Conservation (phyloP, 2,888 invertebrate species). For the Siphlonurus alternatus region DNA sequence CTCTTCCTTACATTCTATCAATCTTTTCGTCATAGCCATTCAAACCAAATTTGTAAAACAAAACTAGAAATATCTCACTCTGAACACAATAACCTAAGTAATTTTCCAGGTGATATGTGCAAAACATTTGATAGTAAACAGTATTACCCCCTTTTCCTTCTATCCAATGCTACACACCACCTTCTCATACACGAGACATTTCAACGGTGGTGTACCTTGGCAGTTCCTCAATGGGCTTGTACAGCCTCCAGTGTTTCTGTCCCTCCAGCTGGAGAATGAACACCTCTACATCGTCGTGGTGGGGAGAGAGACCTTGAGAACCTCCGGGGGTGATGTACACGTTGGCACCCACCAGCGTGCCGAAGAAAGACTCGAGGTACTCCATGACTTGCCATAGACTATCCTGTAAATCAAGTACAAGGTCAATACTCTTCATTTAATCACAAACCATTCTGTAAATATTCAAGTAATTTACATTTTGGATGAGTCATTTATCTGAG, state of each 20-base stretch:
- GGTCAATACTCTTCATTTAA: no score
- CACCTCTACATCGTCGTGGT: conserved; percentile 14
- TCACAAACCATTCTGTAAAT: background rate
- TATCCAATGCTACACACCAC: no score
- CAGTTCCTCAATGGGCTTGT: conserved; percentile 12
- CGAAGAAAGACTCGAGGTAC: conserved; percentile 13
- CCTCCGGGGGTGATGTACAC: conserved; percentile 13
- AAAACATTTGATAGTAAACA: no score
- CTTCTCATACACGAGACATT: no score
- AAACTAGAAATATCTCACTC: no score
- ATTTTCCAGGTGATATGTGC: no score
- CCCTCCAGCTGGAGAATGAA: conserved; percentile 13
- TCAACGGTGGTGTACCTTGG: no score
- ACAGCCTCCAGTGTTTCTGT: conserved; percentile 12
- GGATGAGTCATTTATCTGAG: background rate
- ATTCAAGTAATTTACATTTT: background rate
- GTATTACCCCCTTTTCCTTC: no score
- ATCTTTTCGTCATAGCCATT: no score
- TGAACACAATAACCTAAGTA: no score
- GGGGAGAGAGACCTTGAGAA: conserved; percentile 12
- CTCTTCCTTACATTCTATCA: no score
- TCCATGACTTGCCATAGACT: conserved; percentile 13
- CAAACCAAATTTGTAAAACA: no score
- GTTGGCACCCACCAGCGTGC: conserved; percentile 13
- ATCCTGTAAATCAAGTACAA: conserved; percentile 10